Conservation (phyloP, 1,140 invertebrate species). For the Drosophila cardini region DNA sequence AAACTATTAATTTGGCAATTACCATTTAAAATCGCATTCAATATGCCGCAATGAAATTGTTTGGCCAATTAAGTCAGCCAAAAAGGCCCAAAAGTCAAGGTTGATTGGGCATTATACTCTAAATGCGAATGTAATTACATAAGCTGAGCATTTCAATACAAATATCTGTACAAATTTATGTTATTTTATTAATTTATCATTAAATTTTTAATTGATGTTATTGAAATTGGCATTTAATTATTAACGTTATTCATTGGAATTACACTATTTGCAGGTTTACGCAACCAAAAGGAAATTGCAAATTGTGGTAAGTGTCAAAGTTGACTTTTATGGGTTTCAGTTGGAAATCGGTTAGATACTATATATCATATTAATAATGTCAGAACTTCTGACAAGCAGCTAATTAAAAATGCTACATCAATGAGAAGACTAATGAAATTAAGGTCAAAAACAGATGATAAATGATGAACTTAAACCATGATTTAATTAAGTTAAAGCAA, state of each 20-base stretch:
- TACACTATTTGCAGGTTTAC: constrained; percentile 43
- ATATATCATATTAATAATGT: constrained; percentile 35
- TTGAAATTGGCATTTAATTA: constrained; percentile 33
- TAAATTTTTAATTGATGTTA: constrained; percentile 22
- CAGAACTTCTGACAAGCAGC: constrained; percentile 20
- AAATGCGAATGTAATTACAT: constrained; percentile 32
- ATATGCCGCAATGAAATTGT: constrained; percentile 18
- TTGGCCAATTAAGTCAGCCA: constrained; percentile 10
- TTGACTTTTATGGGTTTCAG: constrained; percentile 15
- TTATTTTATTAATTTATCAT: constrained; percentile 14
- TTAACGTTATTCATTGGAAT: constrained; percentile 11
- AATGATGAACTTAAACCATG: constrained; percentile 18
- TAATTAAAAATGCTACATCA: constrained; percentile 31
- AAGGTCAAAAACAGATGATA: constrained; percentile 27
- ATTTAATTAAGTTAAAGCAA: constrained; percentile 26
- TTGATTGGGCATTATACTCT: constrained; percentile 21
- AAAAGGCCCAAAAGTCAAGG: constrained; percentile 35
- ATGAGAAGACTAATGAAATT: constrained; percentile 9
- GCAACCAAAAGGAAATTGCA: constrained; percentile 33
- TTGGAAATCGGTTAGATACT: constrained; percentile 6
- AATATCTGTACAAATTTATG: constrained; percentile 3
- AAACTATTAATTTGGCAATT: background rate
- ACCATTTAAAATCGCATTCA: background rate
- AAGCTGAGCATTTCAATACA: constrained; percentile 21
- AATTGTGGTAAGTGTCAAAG: constrained; percentile 53